Conservation (phyloP, 2,888 invertebrate genomes). For the Cephalotes varians region DNA sequence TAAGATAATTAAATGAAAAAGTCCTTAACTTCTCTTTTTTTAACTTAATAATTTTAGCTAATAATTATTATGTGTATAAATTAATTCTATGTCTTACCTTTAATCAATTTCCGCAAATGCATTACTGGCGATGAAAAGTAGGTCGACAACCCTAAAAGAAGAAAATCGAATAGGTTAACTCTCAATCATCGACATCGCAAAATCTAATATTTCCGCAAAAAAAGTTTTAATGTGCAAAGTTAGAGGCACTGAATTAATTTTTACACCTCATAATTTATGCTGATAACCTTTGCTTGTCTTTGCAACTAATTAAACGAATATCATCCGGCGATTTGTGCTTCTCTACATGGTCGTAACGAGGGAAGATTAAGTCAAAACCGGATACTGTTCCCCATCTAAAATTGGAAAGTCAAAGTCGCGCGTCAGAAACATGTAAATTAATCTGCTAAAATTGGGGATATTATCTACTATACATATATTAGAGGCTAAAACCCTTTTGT, state of each 20-base stretch:
- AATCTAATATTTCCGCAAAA: too few species aligned
- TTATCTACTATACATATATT: neutral
- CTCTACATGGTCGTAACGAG: neutral
- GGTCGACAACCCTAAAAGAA: too few species aligned
- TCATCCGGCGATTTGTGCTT: neutral
- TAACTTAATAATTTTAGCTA: neutral
- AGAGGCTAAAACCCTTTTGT: slow-evolving; percentile 24
- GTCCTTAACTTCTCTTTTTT: neutral
- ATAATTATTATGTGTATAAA: too few species aligned
- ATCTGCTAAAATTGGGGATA: slow-evolving; percentile 11
- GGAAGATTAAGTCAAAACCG: slow-evolving; percentile 12
- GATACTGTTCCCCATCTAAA: slow-evolving; percentile 28
- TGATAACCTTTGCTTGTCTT: neutral
- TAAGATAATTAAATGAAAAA: slow-evolving; percentile 4
- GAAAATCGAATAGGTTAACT: too few species aligned
- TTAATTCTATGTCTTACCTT: too few species aligned
- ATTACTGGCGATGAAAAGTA: too few species aligned
- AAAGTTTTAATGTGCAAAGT: too few species aligned
- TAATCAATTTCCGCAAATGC: too few species aligned
- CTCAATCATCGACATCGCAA: too few species aligned
- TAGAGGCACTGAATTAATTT: too few species aligned
- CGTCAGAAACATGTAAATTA: slow-evolving; percentile 48
- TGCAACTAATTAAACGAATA: slow-evolving; percentile 33
- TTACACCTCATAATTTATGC: too few species aligned
- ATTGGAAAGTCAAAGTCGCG: slow-evolving; percentile 49